Conservation (phyloP, 1,140 invertebrate species). For the Drosophila virilis region DNA sequence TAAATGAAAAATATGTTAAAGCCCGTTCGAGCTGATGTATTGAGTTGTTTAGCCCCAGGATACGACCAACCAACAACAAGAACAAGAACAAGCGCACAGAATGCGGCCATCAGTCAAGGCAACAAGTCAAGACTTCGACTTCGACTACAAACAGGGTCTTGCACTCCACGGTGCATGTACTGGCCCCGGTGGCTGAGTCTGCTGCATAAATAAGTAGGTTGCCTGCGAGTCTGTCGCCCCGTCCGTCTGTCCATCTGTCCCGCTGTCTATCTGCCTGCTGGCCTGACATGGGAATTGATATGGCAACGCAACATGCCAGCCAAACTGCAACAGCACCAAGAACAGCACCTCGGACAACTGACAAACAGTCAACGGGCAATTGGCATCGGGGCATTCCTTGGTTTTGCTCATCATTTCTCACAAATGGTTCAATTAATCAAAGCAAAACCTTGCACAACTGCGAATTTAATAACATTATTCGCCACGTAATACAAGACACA, state of each 20-base stretch:
- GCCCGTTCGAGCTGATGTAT: conserved; percentile 65
- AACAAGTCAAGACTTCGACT: conserved; percentile 24
- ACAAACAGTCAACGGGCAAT: conserved; percentile 50
- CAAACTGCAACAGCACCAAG: conserved; percentile 32
- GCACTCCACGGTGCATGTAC: not conserved
- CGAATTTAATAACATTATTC: conserved; percentile 78
- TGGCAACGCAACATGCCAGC: conserved; percentile 69
- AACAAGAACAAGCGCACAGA: conserved; percentile 40
- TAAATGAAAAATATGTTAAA: conserved; percentile 73
- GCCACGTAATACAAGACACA: conserved; percentile 21
- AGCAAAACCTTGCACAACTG: conserved; percentile 64
- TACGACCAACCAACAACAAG: conserved; percentile 20
- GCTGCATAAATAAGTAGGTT: conserved; percentile 80
- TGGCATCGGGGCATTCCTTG: conserved; percentile 58
- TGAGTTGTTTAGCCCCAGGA: conserved; percentile 78
- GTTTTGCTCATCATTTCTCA: conserved; percentile 67
- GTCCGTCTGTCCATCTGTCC: not conserved
- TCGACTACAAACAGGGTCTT: not conserved
- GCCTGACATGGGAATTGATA: conserved; percentile 79
- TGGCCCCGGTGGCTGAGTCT: conserved; percentile 32
- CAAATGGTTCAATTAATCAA: conserved; percentile 80
- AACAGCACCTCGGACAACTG: conserved; percentile 11
- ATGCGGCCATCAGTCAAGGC: conserved; percentile 72
- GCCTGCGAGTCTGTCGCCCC: conserved; percentile 15
- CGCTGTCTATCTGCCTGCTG: conserved; percentile 15